These are phyloP conservation scores for Ariopsis seemanni DNA, from an alignment of 2,113 vertebrate species.

Conservation along the genomic window DNA sequence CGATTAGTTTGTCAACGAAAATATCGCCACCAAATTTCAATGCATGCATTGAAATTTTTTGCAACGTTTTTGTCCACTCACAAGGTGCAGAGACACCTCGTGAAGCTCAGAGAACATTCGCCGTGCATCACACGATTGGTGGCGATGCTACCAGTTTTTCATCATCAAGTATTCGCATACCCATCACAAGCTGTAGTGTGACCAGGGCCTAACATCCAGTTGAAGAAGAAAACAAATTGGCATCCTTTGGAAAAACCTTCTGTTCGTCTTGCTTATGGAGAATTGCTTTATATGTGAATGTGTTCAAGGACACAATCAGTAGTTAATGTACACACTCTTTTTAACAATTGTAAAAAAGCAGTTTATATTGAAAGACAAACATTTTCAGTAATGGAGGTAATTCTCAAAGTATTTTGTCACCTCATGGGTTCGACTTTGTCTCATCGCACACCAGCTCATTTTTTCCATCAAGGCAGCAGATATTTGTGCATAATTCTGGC, in stretches of 20 bases:
- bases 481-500: not conserved
- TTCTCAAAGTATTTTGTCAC: not conserved
- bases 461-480: constrained; percentile 7
- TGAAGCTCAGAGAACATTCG: too few species aligned
- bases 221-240: not conserved
- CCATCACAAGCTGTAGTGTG: too few species aligned
- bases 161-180: too few species aligned
- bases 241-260: not conserved
- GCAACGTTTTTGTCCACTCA: too few species aligned
- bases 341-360: not conserved
- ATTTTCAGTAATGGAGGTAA: not conserved
- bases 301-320: not conserved
- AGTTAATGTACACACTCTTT: not conserved
- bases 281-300: not conserved
- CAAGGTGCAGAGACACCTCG: too few species aligned
- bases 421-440: not conserved
- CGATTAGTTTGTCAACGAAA: too few species aligned
- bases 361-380: not conserved
- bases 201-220: too few species aligned
- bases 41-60: too few species aligned
- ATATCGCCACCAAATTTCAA: too few species aligned
- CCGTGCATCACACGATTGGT: too few species aligned
- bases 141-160: too few species aligned
- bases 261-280: not conserved
- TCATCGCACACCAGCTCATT: constrained; percentile 5